phyloP scores from a whole-genome alignment of 2,888 invertebrate species.

The Phaedon cochleariae region DNA sequence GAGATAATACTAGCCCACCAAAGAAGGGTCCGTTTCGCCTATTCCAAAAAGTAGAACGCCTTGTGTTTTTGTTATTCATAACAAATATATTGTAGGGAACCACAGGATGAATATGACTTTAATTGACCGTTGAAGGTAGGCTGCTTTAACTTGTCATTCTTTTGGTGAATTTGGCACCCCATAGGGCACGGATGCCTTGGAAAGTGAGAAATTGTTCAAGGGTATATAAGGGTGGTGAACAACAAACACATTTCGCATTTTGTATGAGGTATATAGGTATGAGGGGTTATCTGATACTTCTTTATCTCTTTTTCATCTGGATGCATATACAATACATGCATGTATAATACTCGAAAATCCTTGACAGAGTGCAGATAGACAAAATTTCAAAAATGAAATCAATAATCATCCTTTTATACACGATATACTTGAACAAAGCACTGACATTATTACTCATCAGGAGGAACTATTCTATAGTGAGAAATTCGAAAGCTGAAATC shows the following conservation, averaged over 20 bases:
- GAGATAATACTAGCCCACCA: slow-evolving; percentile 44
- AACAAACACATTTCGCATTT: background rate
- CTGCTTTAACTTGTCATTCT: slow-evolving; percentile 45
- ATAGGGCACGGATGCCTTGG: slow-evolving; percentile 39
- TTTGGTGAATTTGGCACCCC: slow-evolving; percentile 42
- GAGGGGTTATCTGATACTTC: background rate
- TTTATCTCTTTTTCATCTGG: background rate
- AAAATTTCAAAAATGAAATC: no score
- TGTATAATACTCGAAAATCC: no score
- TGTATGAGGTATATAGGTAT: background rate
- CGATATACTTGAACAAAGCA: no score
- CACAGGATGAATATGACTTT: slow-evolving; percentile 56
- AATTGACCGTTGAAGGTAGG: slow-evolving; percentile 56
- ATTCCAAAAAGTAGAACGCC: slow-evolving; percentile 42
- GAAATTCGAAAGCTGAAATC: no score
- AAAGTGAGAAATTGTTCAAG: slow-evolving; percentile 39
- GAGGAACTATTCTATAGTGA: no score
- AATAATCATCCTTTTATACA: no score
- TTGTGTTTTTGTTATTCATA: slow-evolving; percentile 43
- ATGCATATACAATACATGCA: no score
- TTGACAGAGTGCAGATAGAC: no score
- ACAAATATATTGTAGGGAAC: slow-evolving; percentile 54
- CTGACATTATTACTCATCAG: no score
- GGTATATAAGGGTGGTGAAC: background rate
- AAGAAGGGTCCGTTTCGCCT: slow-evolving; percentile 38